A percentile compares a stretch with the other conserved stretches of the same genome.
phyloP scores from a whole-genome alignment of 2,888 invertebrate species.

The Ectropis crepuscularia region DNA sequence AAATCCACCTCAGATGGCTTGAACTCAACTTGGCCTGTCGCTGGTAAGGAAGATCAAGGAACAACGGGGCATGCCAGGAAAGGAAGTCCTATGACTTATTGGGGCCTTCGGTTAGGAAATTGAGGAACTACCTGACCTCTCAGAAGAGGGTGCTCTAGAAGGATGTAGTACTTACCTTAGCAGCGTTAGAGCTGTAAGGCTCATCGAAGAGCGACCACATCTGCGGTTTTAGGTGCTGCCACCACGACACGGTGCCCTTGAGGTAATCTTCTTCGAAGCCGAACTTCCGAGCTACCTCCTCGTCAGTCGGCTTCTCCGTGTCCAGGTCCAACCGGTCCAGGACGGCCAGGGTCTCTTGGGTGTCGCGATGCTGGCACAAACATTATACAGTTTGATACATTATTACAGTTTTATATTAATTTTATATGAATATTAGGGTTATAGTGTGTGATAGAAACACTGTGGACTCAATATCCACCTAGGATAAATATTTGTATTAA shows the following conservation, averaged over 20 bases:
- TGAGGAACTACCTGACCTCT: no score
- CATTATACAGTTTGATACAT: no score
- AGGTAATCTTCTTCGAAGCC: constrained; percentile 98
- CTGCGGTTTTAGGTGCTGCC: constrained; percentile 98
- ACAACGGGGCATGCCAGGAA: no score
- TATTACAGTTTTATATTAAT: background rate
- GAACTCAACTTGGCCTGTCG: no score
- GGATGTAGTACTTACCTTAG: constrained; percentile 88
- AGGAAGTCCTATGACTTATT: background rate
- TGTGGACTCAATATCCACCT: no score
- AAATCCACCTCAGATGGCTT: no score
- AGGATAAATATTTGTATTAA: no score
- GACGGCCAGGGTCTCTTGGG: constrained; percentile 99
- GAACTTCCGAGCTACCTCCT: constrained; percentile 98
- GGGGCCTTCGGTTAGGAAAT: background rate
- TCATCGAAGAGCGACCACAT: constrained; percentile 99
- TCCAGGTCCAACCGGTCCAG: constrained; percentile 98
- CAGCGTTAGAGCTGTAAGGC: constrained; percentile 98
- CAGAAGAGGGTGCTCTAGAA: background rate
- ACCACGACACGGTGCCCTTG: constrained; percentile 95
- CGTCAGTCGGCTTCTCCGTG: constrained; percentile 98
- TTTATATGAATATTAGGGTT: background rate
- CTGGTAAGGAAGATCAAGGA: no score
- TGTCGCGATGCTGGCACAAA: constrained; percentile 93
- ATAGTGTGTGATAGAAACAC: background rate